phyloP scores from a whole-genome alignment of 37 sponge, comb jelly and placozoan genomes.

The Chondrilla cf. caribensis region DNA sequence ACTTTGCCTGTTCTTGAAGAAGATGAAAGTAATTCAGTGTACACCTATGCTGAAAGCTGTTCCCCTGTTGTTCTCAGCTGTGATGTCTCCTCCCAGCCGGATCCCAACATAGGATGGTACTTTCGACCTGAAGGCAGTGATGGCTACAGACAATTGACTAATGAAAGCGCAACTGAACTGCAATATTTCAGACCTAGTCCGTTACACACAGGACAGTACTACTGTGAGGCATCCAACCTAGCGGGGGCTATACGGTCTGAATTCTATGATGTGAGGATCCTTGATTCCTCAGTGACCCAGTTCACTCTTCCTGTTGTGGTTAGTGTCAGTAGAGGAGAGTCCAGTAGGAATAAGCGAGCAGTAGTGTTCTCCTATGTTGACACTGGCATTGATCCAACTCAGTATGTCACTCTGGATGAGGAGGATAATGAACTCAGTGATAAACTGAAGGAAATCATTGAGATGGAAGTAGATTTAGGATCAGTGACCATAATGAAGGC shows the following conservation, averaged over 20 bases:
- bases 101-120: conserved; percentile 5
- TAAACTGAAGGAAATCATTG: background rate
- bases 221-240: background rate
- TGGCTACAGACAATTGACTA: background rate
- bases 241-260: background rate
- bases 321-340: background rate
- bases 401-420: background rate
- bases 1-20: background rate
- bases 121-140: background rate
- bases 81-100: background rate
- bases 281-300: conserved; percentile 7
- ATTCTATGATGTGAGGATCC: background rate
- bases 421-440: background rate
- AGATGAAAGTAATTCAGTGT: too few species aligned
- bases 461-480: background rate
- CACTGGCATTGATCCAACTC: conserved; percentile 9
- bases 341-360: background rate
- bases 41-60: conserved; percentile 1
- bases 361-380: background rate
- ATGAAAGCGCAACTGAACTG: background rate
- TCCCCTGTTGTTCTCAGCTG: background rate
- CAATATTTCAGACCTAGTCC: background rate
- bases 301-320: conserved; percentile 10
- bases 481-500: background rate
- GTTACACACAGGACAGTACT: background rate